Percentiles rank a stretch among this genome's conserved stretches.
Conservation (phyloP, 2,113 vertebrate species). For the Sceloporus tristichus region DNA sequence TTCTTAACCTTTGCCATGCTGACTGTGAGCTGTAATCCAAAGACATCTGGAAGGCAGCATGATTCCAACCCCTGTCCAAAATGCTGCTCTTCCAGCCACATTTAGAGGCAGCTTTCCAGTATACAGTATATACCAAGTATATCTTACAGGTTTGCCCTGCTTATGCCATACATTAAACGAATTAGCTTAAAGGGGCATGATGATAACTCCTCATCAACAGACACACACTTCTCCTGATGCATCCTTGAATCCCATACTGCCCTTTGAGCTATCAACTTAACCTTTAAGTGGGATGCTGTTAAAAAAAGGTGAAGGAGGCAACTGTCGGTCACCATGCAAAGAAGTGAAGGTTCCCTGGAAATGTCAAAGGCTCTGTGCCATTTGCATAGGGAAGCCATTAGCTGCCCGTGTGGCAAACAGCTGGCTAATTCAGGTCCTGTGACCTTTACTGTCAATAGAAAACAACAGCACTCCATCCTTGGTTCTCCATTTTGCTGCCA, state of each 20-base stretch:
- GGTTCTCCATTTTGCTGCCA: neutral
- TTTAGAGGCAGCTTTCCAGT: neutral
- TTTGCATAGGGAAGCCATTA: conserved; percentile 16
- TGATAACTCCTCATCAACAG: neutral
- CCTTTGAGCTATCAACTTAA: neutral
- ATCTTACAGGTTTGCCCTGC: neutral
- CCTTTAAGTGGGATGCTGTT: conserved; percentile 5
- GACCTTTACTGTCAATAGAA: conserved; percentile 2
- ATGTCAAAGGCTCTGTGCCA: neutral
- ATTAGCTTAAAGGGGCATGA: neutral
- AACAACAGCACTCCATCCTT: neutral
- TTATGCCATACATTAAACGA: neutral
- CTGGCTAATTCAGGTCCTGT: neutral
- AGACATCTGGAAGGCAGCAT: too few species aligned
- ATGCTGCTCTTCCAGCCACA: neutral
- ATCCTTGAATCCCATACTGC: too few species aligned
- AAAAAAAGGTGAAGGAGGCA: neutral
- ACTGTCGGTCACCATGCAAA: neutral
- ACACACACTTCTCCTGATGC: neutral
- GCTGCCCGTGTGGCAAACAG: neutral
- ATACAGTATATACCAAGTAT: neutral
- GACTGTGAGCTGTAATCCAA: too few species aligned
- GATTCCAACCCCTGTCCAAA: neutral
- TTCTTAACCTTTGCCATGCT: too few species aligned
- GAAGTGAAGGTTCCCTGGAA: neutral